Evolutionary conservation across 1,140 invertebrate species (phyloP), one percentile per base, ranked within the genome.

Genomic region (Coenobita brevimanus): DNA sequence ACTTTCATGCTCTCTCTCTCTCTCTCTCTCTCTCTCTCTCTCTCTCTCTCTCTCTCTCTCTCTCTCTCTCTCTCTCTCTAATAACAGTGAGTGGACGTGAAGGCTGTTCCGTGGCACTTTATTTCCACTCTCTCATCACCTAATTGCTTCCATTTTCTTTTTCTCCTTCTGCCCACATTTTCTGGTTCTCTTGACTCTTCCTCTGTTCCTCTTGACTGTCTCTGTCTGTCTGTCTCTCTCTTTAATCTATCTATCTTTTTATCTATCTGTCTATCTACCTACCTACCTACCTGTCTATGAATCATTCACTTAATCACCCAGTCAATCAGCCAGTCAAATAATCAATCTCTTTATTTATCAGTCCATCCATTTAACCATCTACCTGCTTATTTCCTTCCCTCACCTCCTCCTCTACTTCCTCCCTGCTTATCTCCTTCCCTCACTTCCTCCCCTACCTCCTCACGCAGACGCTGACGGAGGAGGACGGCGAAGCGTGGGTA

Each of bases 391-490:
- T 38, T 27, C 38, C 71, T 75, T 38, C 36, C 71, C 71, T 27
- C 67, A 27, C 30, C 38, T 43, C 24, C 4, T 36, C 36, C 41
- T 38, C 73, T 36, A 33, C 69, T 21, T 10, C 30, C 36, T 73
- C 33, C 4, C 24, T 0, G 17, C 1, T 33, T 3, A 21, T 21
- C 21, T 21, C 36, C 36, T 17, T 69, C 1, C 3, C 64, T 33
- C 30, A 4, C 17, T 46, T 8, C 0, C n/a, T n/a, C n/a, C n/a
- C n/a, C n/a, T n/a, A n/a, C n/a, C n/a, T n/a, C n/a, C n/a, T n/a
- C n/a, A n/a, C n/a, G n/a, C 69, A 84, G 82, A 84, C 69, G 2
- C 71, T 84, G 30, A 17, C 33, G 8, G 82, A 84, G 50, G 82
- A 73, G 4, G 17, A 17, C 8, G 50, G 41, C 30, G 82, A 84